phyloP scores from a whole-genome alignment of 2,113 vertebrate species.

The Triplophysa siluroides region DNA sequence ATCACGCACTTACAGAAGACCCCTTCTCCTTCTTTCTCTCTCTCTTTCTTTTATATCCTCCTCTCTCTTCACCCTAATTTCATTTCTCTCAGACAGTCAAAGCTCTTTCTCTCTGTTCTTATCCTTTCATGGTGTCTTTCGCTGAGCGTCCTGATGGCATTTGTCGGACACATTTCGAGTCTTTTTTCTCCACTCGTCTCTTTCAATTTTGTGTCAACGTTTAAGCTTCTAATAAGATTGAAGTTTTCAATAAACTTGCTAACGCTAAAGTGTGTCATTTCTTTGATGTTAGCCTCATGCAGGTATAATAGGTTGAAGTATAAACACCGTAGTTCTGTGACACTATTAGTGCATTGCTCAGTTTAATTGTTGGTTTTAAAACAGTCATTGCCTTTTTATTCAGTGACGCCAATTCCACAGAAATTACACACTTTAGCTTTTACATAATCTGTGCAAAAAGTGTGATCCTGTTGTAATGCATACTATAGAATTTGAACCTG shows the following conservation, averaged over 20 bases:
- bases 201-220: neutral
- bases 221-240: no score
- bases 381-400: neutral
- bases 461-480: no score
- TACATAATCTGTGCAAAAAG: no score
- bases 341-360: no score
- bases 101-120: neutral
- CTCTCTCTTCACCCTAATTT: neutral
- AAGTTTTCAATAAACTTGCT: no score
- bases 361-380: no score
- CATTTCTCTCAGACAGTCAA: constrained; percentile 10
- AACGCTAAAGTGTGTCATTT: no score
- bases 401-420: neutral
- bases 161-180: neutral
- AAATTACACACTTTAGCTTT: no score
- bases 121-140: neutral
- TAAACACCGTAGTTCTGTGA: no score
- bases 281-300: no score
- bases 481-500: neutral
- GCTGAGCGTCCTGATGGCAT: neutral
- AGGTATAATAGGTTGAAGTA: no score
- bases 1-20: constrained; percentile 31
- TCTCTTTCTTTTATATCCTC: neutral
- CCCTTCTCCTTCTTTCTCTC: neutral
- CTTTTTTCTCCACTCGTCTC: neutral